Conservation (phyloP, 2,797 vertebrate species). For the Platyrinchus mystaceus region DNA sequence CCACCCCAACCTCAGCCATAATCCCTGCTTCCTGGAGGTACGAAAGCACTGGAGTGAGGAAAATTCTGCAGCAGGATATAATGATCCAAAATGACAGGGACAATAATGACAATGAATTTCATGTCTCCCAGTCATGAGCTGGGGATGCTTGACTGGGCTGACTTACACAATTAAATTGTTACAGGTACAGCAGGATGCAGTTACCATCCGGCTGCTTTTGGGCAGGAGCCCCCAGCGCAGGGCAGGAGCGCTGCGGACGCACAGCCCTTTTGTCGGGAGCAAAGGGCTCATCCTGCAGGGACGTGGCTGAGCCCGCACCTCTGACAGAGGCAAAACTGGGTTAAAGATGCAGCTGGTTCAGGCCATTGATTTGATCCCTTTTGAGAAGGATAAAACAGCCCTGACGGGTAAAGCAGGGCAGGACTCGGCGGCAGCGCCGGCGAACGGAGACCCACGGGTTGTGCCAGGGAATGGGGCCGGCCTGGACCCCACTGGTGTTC, state of each 20-base stretch:
- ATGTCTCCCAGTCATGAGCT: constrained; percentile 95
- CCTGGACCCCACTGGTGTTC: not conserved
- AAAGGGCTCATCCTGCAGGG: constrained; percentile 18
- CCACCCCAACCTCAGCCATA: constrained; percentile 82
- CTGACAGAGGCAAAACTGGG: constrained; percentile 47
- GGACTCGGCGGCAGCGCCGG: not conserved
- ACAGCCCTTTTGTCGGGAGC: constrained; percentile 45
- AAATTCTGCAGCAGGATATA: constrained; percentile 92
- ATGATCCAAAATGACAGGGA: constrained; percentile 98
- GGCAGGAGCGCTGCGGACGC: constrained; percentile 26
- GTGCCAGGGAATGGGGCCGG: accelerated
- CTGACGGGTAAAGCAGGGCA: not conserved
- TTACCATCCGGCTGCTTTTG: constrained; percentile 81
- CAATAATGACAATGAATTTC: constrained; percentile 99
- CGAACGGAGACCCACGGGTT: not conserved
- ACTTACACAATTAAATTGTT: constrained; percentile 97
- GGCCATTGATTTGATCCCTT: constrained; percentile 28
- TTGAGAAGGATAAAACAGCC: not conserved
- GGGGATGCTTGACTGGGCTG: constrained; percentile 96
- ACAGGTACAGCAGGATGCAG: constrained; percentile 90
- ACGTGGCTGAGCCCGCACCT: not conserved
- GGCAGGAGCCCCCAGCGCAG: constrained; percentile 75
- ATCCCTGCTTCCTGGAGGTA: constrained; percentile 93
- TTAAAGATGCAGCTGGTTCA: constrained; percentile 46
- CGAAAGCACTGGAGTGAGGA: constrained; percentile 95